phyloP scores from a whole-genome alignment of 2,888 invertebrate species.

The Cephus rjabovi region DNA sequence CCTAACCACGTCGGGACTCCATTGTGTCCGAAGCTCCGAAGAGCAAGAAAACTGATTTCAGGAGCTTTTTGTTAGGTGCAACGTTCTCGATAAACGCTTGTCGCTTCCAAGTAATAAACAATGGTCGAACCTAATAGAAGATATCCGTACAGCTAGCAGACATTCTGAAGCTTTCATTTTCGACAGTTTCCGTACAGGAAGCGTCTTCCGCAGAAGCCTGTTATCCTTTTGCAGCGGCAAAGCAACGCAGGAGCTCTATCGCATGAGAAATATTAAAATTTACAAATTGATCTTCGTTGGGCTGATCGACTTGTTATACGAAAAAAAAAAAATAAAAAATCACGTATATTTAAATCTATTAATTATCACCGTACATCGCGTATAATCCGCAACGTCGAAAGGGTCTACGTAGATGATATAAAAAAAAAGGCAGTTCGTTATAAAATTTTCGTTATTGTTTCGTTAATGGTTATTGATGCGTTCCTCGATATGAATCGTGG shows the following conservation, averaged over 20 bases:
- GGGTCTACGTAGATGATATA: background rate
- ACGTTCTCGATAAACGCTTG: background rate
- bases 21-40: constrained; percentile 38
- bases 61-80: background rate
- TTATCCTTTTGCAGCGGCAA: background rate
- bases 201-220: background rate
- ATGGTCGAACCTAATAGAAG: background rate
- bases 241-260: background rate
- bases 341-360: background rate
- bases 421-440: background rate
- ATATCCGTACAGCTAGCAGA: background rate
- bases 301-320: background rate
- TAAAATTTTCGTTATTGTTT: background rate
- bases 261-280: background rate
- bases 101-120: background rate
- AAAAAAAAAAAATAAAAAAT: background rate
- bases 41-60: constrained; percentile 2
- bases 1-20: constrained; percentile 25
- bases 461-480: constrained; percentile 1
- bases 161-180: background rate
- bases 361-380: background rate
- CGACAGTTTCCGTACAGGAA: background rate
- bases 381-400: background rate
- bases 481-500: constrained; percentile 3
- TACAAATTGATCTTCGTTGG: background rate